phyloP scores from a whole-genome alignment of 2,113 vertebrate genomes.

The Hipposideros armiger region DNA sequence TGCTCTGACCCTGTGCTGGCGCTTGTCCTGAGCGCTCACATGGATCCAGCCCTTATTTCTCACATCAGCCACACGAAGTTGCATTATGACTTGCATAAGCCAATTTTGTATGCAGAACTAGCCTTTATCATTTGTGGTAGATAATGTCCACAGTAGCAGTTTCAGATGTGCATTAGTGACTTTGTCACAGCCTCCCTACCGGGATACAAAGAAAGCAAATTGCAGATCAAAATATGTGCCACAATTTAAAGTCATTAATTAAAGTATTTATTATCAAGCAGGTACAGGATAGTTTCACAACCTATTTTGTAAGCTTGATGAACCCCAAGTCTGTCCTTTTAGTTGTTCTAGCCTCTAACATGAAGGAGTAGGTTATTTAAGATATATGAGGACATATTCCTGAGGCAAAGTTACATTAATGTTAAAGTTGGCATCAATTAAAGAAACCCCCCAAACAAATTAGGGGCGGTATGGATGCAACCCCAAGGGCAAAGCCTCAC shows the following conservation, averaged over 20 bases:
- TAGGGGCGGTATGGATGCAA: neutral
- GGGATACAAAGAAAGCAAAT: neutral
- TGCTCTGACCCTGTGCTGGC: neutral
- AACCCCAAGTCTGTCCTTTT: neutral
- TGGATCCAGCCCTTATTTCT: neutral
- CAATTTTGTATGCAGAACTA: neutral
- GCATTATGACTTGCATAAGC: neutral
- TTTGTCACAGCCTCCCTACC: neutral
- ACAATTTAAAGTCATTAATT: neutral
- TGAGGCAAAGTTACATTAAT: neutral
- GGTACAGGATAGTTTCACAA: neutral
- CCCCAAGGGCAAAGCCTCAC: neutral
- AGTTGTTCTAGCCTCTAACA: neutral
- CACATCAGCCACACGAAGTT: neutral
- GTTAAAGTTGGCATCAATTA: neutral
- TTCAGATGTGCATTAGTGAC: neutral
- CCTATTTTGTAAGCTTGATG: neutral
- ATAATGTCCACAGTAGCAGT: neutral
- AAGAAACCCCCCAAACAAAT: neutral
- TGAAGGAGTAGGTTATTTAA: neutral
- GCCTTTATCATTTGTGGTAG: neutral
- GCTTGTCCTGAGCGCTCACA: neutral
- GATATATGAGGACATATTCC: neutral
- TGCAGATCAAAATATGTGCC: neutral
- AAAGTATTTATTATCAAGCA: neutral